A percentile compares a stretch with the other conserved stretches of the same genome.
Evolutionary conservation across 2,888 invertebrate genomes (phyloP).

Genomic region (Drosophila vallismaia): DNA sequence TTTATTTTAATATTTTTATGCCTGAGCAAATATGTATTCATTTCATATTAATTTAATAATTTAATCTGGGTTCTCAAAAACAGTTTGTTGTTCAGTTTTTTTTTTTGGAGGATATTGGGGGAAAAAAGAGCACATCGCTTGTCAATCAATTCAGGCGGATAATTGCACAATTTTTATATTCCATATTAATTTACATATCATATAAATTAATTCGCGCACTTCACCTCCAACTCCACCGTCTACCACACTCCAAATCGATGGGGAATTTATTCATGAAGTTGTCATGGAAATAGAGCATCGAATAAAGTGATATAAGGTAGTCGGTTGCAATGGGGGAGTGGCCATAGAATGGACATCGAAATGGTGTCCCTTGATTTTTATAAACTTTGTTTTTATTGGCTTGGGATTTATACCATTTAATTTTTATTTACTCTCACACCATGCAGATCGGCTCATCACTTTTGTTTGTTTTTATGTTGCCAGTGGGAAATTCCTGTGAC

Average conservation of each 20-base stretch:
- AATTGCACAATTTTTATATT: conserved; percentile 41
- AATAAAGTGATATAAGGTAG: conserved; percentile 35
- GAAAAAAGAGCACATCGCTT: neutral
- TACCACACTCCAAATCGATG: conserved; percentile 1
- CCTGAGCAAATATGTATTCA: conserved; percentile 15
- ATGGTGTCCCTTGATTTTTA: conserved; percentile 10
- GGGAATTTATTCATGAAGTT: conserved; percentile 33
- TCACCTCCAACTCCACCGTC: neutral
- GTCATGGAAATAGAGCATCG: conserved; percentile 37
- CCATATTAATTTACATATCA: conserved; percentile 48
- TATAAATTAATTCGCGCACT: conserved; percentile 40
- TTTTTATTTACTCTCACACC: conserved; percentile 63
- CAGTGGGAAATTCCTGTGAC: conserved; percentile 14
- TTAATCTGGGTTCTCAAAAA: conserved; percentile 18
- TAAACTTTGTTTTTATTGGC: conserved; percentile 9
- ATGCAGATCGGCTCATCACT: conserved; percentile 24
- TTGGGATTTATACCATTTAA: conserved; percentile 63
- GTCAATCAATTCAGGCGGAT: conserved; percentile 43
- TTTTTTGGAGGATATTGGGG: neutral
- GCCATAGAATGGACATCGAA: no score
- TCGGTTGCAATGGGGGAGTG: neutral
- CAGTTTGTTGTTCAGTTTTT: conserved; percentile 27
- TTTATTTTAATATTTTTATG: conserved; percentile 3
- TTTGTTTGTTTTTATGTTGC: conserved; percentile 37
- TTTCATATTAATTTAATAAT: conserved; percentile 31